These are phyloP conservation scores for Caenorhabditis sp. DNA, from an alignment of 2,888 invertebrate species.

Conservation along the genomic window DNA sequence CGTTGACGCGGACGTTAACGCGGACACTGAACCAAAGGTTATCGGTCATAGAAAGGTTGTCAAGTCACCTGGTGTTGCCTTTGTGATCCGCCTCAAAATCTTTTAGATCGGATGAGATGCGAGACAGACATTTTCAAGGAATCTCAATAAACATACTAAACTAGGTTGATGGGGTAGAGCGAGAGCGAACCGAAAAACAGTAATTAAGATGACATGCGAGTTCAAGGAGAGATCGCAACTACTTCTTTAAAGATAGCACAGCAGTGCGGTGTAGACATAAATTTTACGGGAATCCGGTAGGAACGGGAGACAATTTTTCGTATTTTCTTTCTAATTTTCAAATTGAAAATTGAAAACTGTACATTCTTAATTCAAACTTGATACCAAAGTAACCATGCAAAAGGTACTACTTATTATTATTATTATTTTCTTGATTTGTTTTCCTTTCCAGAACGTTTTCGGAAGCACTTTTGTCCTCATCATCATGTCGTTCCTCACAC, in stretches of 20 bases:
- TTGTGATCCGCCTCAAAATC: too few species aligned
- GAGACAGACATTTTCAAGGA: too few species aligned
- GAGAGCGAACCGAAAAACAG: constrained; percentile 39
- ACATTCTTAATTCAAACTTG: too few species aligned
- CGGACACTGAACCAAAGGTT: too few species aligned
- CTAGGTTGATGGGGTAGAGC: constrained; percentile 7
- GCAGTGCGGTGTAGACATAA: not conserved
- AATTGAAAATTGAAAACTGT: too few species aligned
- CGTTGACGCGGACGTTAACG: too few species aligned
- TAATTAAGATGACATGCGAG: constrained; percentile 35
- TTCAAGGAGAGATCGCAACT: constrained; percentile 42
- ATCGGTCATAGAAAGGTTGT: constrained; percentile 12
- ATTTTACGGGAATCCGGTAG: constrained; percentile 5
- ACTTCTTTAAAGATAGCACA: constrained; percentile 1
- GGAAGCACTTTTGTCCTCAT: constrained; percentile 44
- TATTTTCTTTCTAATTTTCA: too few species aligned
- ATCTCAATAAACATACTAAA: too few species aligned
- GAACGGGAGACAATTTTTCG: too few species aligned
- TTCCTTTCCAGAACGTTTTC: constrained; percentile 50
- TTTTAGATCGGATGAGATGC: too few species aligned
- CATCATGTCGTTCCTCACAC: constrained; percentile 52
- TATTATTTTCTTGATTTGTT: not conserved
- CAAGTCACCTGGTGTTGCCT: too few species aligned
- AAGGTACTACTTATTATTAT: not conserved
- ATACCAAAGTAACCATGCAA: constrained; percentile 19